Base-by-base conservation (phyloP, 2,888 invertebrate genomes). In the Plebejus argus region DNA sequence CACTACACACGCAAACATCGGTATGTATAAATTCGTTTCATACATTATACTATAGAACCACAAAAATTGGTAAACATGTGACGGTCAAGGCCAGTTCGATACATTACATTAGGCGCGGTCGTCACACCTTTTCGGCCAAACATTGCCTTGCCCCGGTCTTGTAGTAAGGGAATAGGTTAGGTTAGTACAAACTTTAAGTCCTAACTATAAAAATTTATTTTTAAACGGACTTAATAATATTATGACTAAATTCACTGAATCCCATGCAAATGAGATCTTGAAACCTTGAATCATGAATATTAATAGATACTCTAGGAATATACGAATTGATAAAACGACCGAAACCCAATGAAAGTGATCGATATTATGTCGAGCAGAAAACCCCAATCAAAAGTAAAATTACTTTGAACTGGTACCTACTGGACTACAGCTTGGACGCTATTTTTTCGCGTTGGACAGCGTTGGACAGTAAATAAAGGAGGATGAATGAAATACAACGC, bases 81-180 rank as follows among this genome's bases (percentile, higher is more conserved):
- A 75, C 61, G 80, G 80, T 82, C 80, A 80, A 80, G 80, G 80
- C 12, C 71, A 56, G 2, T 58, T 12, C 39, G 70, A 78, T 39
- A 58, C 71, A 77, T 71, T 61, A 77, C 18, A 39, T 39, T 76
- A 71, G 80, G 80, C 77, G 81, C 79, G 79, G 81, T 79, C 78
- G 81, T 77, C 80, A 78, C 79, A 78, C 79, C 79, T 80, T 79
- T 76, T 28, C 1, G 79, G 78, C 79, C 78, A 78, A 79, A 77
- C 78, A 23, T 61, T 61, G 20, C 79, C 78, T 80, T 80, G 79
- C 76, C 76, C 77, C 78, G 23, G n/a, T 33, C 76, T 7, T 12
- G 58, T 10, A 20, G n/a, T n/a, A 53, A 18, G 53, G 15, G 28
- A 28, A 28, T 28, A 28, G 28, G 28, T 28, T 28, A 28, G 28